These are phyloP conservation scores for Callocephalon fimbriatum DNA, from an alignment of 2,113 vertebrate species.

Conservation along the genomic window DNA sequence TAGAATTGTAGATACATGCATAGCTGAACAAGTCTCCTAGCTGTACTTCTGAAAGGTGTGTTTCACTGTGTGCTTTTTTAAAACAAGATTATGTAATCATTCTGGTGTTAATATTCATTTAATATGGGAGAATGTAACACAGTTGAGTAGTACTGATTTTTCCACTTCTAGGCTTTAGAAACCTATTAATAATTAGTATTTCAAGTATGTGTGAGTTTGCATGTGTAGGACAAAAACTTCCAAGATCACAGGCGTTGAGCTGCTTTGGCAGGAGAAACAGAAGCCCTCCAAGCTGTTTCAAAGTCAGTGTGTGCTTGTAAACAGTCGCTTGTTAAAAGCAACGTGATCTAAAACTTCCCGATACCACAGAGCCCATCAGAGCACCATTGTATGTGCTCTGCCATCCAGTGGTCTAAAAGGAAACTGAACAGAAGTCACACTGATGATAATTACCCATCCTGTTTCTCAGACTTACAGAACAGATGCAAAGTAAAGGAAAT, in stretches of 20 bases:
- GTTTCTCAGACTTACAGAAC: rapidly evolving
- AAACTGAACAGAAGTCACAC: neutral
- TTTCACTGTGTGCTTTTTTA: neutral
- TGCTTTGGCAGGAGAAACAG: neutral
- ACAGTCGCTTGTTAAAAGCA: neutral
- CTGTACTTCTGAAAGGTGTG: neutral
- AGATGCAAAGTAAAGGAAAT: neutral
- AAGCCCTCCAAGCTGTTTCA: neutral
- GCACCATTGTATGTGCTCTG: neutral
- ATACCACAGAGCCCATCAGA: neutral
- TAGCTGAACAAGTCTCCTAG: neutral
- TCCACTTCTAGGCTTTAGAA: neutral
- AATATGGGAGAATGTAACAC: neutral
- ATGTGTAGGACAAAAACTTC: neutral
- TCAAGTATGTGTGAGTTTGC: neutral
- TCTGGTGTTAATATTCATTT: neutral
- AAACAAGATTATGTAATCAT: neutral
- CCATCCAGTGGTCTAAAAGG: constrained; percentile 41
- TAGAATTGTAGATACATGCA: neutral
- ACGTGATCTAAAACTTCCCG: rapidly evolving
- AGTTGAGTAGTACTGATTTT: neutral
- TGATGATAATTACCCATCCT: neutral
- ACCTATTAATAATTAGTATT: neutral
- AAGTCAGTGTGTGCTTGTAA: neutral
- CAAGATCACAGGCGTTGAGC: neutral